Evolutionary conservation across 2,113 vertebrate species (phyloP).

Genomic region (Hippocampus barbouri): DNA sequence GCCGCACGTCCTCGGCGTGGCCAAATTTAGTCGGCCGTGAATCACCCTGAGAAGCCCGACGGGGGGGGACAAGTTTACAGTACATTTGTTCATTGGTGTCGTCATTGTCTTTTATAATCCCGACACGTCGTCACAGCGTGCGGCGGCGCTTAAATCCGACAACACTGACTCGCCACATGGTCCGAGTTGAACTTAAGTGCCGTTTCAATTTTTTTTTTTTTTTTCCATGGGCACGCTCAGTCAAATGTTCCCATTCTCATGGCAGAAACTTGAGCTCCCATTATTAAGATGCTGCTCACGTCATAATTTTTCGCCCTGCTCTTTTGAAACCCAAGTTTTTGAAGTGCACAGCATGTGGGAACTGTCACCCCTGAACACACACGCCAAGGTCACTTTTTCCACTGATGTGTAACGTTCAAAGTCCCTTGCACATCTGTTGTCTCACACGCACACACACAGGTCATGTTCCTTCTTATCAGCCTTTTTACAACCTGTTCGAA

Average conservation of each 20-base stretch:
- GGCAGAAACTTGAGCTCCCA: no score
- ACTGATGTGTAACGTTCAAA: constrained; percentile 41
- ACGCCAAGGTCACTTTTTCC: constrained; percentile 33
- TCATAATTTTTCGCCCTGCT: no score
- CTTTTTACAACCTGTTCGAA: not conserved
- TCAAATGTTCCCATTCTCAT: no score
- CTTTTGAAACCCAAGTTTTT: no score
- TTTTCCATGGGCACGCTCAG: no score
- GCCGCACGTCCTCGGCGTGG: no score
- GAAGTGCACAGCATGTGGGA: constrained; percentile 38
- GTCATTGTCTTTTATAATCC: not conserved
- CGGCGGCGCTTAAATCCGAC: no score
- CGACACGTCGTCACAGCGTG: no score
- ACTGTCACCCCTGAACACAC: constrained; percentile 56
- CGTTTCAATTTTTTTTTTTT: no score
- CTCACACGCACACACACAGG: constrained; percentile 28
- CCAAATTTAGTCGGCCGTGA: constrained; percentile 4
- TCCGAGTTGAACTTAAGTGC: no score
- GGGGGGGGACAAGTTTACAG: not conserved
- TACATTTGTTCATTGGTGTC: not conserved
- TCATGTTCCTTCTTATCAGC: not conserved
- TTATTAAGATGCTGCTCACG: no score
- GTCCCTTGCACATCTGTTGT: constrained; percentile 44
- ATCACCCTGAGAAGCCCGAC: not conserved
- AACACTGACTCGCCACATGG: no score